phyloP scores from a whole-genome alignment of 2,797 vertebrate genomes.

The Sphaeramia orbicularis region DNA sequence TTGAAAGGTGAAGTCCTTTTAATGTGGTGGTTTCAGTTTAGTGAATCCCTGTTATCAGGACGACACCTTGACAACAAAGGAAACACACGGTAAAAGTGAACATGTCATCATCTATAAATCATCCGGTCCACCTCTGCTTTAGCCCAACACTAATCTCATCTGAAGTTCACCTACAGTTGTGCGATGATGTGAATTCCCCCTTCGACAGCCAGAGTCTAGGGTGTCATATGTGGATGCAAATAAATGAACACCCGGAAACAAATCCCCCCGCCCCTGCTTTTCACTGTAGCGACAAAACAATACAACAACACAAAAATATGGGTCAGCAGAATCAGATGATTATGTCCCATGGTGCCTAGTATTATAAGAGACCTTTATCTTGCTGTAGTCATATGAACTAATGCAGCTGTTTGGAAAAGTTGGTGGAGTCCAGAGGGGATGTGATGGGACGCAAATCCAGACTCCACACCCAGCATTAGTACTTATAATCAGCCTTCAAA shows the following conservation, averaged over 20 bases:
- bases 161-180: conserved; percentile 11
- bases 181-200: conserved; percentile 1
- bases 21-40: conserved; percentile 9
- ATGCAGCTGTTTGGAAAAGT: conserved; percentile 71
- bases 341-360: conserved; percentile 56
- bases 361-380: conserved; percentile 66
- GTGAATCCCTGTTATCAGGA: conserved; percentile 8
- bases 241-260: conserved; percentile 26
- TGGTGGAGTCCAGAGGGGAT: conserved; percentile 45
- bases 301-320: conserved; percentile 64
- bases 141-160: background rate
- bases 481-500: conserved; percentile 29
- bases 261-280: conserved; percentile 27
- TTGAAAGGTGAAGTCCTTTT: conserved; percentile 30
- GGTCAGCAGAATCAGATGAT: conserved; percentile 71
- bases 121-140: background rate
- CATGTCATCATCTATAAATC: background rate
- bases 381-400: conserved; percentile 60
- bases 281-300: conserved; percentile 55
- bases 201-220: background rate
- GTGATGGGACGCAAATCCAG: conserved; percentile 35
- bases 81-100: conserved; percentile 34
- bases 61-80: conserved; percentile 36
- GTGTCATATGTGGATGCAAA: conserved; percentile 26
- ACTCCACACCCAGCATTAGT: conserved; percentile 54